Percentiles rank a stretch among this genome's conserved stretches.
Conservation (phyloP, 1,140 invertebrate genomes). For the Ladona fulva region DNA sequence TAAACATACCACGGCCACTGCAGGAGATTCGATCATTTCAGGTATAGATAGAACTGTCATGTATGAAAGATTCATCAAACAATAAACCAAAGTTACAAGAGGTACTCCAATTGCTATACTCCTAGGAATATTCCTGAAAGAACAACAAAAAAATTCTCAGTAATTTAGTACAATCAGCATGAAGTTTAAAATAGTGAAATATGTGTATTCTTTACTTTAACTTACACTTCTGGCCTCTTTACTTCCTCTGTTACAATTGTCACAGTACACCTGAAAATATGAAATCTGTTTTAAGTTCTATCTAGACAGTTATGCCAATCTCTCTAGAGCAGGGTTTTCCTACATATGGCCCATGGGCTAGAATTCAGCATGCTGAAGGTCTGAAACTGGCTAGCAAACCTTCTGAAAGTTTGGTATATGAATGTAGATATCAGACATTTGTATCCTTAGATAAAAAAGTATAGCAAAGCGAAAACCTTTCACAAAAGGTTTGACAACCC, state of each 20-base stretch:
- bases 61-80: conserved; percentile 87
- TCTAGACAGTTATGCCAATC: too few species aligned
- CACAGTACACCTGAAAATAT: conserved; percentile 55
- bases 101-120: conserved; percentile 88
- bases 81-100: conserved; percentile 75
- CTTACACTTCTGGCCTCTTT: conserved; percentile 71
- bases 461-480: too few species aligned
- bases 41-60: conserved; percentile 72
- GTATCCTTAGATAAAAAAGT: too few species aligned
- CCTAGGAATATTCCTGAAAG: conserved; percentile 58
- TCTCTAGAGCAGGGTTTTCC: too few species aligned
- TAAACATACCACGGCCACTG: conserved; percentile 74
- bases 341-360: too few species aligned
- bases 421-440: too few species aligned
- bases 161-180: background rate
- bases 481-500: too few species aligned
- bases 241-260: conserved; percentile 90
- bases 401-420: too few species aligned
- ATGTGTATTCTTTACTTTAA: conserved; percentile 20
- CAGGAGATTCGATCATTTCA: conserved; percentile 69
- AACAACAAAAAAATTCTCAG: conserved; percentile 17
- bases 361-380: too few species aligned
- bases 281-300: too few species aligned
- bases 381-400: too few species aligned
- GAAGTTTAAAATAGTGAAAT: background rate